Evolutionary conservation across 2,888 invertebrate species (phyloP).

Genomic region (Zaprionus bogoriensis): DNA sequence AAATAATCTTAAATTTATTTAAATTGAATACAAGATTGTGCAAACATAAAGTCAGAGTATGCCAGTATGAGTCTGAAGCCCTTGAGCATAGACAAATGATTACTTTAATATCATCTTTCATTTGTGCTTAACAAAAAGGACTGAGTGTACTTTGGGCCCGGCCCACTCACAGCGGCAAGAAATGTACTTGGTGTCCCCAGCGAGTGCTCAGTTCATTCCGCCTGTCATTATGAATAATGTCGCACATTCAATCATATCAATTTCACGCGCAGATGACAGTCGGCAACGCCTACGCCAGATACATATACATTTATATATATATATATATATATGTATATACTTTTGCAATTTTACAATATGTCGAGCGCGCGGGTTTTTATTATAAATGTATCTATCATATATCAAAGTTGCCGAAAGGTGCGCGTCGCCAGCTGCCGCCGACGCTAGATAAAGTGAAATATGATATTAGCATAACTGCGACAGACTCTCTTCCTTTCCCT

Average conservation of each 20-base stretch:
- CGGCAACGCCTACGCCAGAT: slow-evolving; percentile 17
- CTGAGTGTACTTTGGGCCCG: neutral
- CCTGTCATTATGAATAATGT: slow-evolving; percentile 35
- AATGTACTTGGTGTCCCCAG: neutral
- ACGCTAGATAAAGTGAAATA: slow-evolving; percentile 55
- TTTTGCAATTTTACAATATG: slow-evolving; percentile 44
- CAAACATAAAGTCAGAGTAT: no score
- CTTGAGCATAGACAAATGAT: no score
- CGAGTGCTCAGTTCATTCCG: neutral
- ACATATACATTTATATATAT: no score
- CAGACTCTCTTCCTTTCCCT: neutral
- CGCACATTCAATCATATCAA: slow-evolving; percentile 50
- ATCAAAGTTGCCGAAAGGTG: slow-evolving; percentile 45
- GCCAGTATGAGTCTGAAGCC: no score
- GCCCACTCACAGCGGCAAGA: neutral
- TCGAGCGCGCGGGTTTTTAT: slow-evolving; percentile 9
- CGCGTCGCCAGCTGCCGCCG: slow-evolving; percentile 22
- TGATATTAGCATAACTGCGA: slow-evolving; percentile 36
- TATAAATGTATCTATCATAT: slow-evolving; percentile 53
- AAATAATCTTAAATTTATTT: no score
- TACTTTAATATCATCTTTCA: neutral
- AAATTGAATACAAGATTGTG: no score
- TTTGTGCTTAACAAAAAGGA: neutral
- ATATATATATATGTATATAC: no score
- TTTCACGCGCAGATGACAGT: slow-evolving; percentile 30